These are phyloP conservation scores for Steatocranus sp. DNA, from an alignment of 2,797 vertebrate species.

Conservation along the genomic window DNA sequence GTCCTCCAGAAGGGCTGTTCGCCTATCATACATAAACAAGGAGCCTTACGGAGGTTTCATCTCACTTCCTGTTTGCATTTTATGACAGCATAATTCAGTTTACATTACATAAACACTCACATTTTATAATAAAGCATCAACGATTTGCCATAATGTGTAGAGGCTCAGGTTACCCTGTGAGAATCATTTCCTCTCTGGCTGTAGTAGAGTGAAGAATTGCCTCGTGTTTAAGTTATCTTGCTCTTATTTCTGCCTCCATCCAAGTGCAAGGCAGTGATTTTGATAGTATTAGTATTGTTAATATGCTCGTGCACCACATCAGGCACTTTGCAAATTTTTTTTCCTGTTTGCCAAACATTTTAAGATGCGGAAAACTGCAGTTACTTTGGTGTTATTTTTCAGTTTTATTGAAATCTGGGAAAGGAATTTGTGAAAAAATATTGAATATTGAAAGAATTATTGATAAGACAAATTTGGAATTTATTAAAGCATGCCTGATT, in stretches of 20 bases:
- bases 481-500: neutral
- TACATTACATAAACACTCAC: neutral
- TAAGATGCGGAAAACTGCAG: neutral
- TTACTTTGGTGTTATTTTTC: neutral
- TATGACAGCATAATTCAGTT: neutral
- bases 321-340: neutral
- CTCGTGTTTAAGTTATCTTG: neutral
- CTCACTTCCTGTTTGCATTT: neutral
- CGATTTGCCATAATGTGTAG: neutral
- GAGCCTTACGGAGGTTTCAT: neutral
- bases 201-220: neutral
- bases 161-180: neutral
- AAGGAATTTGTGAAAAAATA: neutral
- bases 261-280: neutral
- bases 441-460: neutral
- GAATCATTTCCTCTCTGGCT: neutral
- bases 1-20: neutral
- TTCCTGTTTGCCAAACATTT: neutral
- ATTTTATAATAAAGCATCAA: neutral
- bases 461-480: neutral
- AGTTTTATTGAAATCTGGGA: neutral
- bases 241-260: neutral
- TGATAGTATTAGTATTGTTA: neutral
- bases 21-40: neutral
- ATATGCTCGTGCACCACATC: neutral